phyloP scores from a whole-genome alignment of 2,797 vertebrate genomes.

The Meda fulgida region DNA sequence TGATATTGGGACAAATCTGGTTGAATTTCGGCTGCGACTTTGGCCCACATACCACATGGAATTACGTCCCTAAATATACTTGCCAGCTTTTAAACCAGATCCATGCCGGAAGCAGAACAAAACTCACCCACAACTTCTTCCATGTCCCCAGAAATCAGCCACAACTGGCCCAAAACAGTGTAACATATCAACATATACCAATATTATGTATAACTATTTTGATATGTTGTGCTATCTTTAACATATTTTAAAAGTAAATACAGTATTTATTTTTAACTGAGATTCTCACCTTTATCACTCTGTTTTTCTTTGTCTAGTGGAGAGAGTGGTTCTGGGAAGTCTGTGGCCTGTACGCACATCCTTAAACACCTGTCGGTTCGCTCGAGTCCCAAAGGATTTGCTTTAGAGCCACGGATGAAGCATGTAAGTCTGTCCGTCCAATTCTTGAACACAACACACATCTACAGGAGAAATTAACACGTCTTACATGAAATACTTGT shows the following conservation, averaged over 20 bases:
- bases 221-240: neutral
- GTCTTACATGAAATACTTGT: neutral
- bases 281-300: neutral
- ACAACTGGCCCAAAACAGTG: no score
- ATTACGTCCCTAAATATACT: no score
- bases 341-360: constrained; percentile 90
- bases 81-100: no score
- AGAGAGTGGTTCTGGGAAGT: constrained; percentile 94
- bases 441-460: neutral
- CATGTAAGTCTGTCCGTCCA: constrained; percentile 81
- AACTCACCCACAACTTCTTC: no score
- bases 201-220: no score
- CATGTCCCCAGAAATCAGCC: no score
- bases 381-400: constrained; percentile 77
- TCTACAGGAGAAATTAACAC: neutral
- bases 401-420: constrained; percentile 86
- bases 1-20: no score
- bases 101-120: no score
- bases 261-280: neutral
- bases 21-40: no score
- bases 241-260: neutral
- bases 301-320: constrained; percentile 77
- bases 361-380: constrained; percentile 87
- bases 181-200: no score
- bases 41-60: no score